A percentile compares a stretch with the other conserved stretches of the same genome.
Conservation (phyloP, 2,113 vertebrate genomes). For the Thryonomys swinderianus region DNA sequence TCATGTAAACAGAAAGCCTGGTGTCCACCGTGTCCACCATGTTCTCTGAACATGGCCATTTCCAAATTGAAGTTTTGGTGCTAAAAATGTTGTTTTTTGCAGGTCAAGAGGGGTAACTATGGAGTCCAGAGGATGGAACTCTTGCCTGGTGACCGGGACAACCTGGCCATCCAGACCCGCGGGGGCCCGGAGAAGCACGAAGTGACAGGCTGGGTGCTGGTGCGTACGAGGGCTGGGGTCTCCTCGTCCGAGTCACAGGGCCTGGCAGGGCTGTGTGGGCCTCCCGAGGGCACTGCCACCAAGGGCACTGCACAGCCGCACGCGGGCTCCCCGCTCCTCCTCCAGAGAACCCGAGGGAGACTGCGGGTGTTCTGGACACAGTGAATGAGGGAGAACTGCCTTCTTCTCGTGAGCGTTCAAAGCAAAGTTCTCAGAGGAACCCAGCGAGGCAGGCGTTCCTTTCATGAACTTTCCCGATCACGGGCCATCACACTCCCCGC, state of each 20-base stretch:
- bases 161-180: slow-evolving; percentile 95
- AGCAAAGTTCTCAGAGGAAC: slow-evolving; percentile 27
- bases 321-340: neutral
- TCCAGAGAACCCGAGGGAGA: neutral
- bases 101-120: slow-evolving; percentile 85
- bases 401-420: neutral
- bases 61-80: neutral
- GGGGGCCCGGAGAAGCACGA: slow-evolving; percentile 97
- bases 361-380: neutral
- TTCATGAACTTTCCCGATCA: neutral
- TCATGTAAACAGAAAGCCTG: neutral
- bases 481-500: neutral
- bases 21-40: neutral
- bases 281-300: neutral
- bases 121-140: slow-evolving; percentile 90
- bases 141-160: slow-evolving; percentile 94
- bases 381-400: neutral
- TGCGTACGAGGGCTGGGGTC: slow-evolving; percentile 81
- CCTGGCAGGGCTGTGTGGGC: neutral
- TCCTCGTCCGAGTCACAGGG: neutral
- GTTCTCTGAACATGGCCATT: neutral
- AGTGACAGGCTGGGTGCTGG: slow-evolving; percentile 97
- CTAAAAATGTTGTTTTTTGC: neutral
- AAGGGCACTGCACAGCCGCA: neutral
- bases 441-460: neutral